Evolutionary conservation across 2,888 invertebrate species (phyloP).

Genomic region (Orgyia antiqua): DNA sequence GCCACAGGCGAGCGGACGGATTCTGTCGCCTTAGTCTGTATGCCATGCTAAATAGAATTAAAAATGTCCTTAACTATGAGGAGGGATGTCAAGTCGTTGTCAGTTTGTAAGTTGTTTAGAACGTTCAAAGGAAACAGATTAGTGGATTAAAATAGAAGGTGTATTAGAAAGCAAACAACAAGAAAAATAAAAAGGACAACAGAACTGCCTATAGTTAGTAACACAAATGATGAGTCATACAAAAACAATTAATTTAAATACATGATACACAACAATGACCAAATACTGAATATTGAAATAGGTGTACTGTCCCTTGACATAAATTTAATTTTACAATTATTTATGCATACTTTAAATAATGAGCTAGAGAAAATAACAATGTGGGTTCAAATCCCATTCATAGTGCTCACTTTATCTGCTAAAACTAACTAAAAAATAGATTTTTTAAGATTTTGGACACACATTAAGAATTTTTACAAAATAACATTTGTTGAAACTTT

Average conservation of each 20-base stretch:
- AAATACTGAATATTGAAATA: constrained; percentile 46
- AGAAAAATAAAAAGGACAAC: no score
- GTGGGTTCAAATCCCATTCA: no score
- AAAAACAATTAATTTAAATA: constrained; percentile 37
- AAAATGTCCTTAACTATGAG: constrained; percentile 54
- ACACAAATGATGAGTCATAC: constrained; percentile 50
- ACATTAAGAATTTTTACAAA: no score
- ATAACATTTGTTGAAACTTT: no score
- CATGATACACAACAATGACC: constrained; percentile 29
- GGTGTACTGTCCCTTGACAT: constrained; percentile 17
- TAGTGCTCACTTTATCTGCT: no score
- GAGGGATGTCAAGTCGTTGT: constrained; percentile 35
- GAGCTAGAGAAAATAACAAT: no score
- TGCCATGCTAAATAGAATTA: constrained; percentile 83
- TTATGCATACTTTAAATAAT: no score
- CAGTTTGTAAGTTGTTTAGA: constrained; percentile 27
- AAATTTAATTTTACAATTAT: background rate
- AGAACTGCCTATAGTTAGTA: no score
- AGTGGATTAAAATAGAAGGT: background rate
- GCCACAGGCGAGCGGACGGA: constrained; percentile 90
- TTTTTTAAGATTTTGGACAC: no score
- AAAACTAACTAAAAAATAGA: no score
- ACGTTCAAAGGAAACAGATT: constrained; percentile 11
- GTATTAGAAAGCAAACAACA: background rate
- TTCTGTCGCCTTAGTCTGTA: constrained; percentile 90